These are phyloP conservation scores for Anhinga anhinga DNA, from an alignment of 2,113 vertebrate genomes.

Conservation along the genomic window DNA sequence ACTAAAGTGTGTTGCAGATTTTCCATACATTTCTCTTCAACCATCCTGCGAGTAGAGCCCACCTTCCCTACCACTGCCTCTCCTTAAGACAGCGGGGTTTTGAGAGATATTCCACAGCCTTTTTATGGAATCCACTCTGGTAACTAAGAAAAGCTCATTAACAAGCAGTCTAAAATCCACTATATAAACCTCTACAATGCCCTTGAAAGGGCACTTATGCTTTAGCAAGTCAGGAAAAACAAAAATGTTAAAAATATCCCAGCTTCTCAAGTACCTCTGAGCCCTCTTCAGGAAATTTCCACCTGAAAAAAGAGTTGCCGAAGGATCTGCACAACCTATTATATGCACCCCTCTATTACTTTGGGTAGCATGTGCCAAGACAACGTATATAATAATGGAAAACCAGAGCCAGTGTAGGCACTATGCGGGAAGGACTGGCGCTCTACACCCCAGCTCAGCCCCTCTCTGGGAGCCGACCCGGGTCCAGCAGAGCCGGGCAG, in stretches of 20 bases:
- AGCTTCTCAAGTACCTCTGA: background rate
- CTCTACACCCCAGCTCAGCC: background rate
- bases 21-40: fast-evolving
- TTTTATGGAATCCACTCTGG: background rate
- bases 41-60: fast-evolving
- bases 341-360: fast-evolving
- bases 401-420: fast-evolving
- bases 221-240: background rate
- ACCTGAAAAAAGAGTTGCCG: background rate
- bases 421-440: background rate
- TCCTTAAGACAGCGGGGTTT: fast-evolving
- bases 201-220: background rate
- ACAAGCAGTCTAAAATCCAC: background rate
- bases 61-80: background rate
- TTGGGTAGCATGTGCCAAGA: background rate
- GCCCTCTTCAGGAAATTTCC: background rate
- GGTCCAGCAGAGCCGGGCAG: background rate
- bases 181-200: fast-evolving
- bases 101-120: background rate
- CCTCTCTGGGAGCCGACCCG: background rate
- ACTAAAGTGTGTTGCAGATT: fast-evolving
- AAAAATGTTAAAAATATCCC: fast-evolving
- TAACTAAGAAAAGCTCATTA: background rate
- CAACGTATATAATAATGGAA: fast-evolving
- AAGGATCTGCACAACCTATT: background rate